A percentile compares a stretch with the other conserved stretches of the same genome.
Evolutionary conservation across 2,888 invertebrate genomes (phyloP).

Genomic region (Tetramorium bicarinatum): DNA sequence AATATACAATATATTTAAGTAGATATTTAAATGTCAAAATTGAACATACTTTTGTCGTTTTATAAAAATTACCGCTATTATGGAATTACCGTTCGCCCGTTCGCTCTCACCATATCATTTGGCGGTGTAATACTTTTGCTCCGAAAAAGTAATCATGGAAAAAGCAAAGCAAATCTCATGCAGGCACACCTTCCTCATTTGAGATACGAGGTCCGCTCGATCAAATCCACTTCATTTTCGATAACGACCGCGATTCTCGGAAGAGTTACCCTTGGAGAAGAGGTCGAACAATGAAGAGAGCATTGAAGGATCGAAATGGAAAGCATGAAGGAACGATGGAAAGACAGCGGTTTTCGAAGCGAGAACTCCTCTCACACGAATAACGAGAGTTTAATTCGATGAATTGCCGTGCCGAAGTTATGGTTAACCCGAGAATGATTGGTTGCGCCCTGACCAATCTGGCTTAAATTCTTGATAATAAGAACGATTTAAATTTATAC

Average conservation of each 20-base stretch:
- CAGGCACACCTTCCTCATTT: conserved; percentile 49
- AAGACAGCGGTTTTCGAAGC: conserved; percentile 37
- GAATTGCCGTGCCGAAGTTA: conserved; percentile 42
- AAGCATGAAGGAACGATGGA: conserved; percentile 21
- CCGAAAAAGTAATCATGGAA: conserved; percentile 16
- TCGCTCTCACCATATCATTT: neutral
- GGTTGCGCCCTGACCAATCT: conserved; percentile 29
- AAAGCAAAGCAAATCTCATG: conserved; percentile 36
- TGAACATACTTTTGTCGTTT: neutral
- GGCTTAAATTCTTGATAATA: conserved; percentile 30
- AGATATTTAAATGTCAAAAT: neutral
- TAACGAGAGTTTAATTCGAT: conserved; percentile 57
- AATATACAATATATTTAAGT: no score
- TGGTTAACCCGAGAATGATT: conserved; percentile 30
- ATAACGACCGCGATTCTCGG: conserved; percentile 65
- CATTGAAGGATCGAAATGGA: conserved; percentile 32
- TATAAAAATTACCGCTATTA: neutral
- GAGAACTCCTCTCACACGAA: conserved; percentile 39
- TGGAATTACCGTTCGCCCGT: neutral
- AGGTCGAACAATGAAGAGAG: neutral
- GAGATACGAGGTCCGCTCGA: conserved; percentile 49
- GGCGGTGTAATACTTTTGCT: neutral
- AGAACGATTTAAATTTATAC: conserved; percentile 26
- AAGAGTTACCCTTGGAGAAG: conserved; percentile 41
- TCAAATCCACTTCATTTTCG: conserved; percentile 65